These are phyloP conservation scores for Aphis gossypii DNA, from an alignment of 1,140 invertebrate species.

Conservation along the genomic window DNA sequence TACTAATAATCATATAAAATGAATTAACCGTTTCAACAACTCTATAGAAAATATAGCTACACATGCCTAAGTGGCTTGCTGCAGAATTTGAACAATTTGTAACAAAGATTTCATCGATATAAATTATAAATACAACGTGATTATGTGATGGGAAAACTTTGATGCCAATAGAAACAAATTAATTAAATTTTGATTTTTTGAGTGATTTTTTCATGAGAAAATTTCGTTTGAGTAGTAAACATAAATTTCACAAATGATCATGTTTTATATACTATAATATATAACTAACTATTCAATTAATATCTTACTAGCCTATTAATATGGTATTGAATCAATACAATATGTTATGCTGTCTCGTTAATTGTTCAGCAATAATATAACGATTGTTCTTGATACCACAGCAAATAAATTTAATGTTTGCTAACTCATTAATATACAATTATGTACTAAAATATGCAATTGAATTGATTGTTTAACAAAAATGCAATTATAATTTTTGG, in stretches of 20 bases:
- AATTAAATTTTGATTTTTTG: background rate
- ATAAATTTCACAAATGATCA: background rate
- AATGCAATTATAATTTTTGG: background rate
- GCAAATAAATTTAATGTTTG: background rate
- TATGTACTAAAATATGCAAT: constrained; percentile 2
- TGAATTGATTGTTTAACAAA: background rate
- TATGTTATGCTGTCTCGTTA: background rate
- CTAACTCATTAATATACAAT: background rate
- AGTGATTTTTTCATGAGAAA: background rate
- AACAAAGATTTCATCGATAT: background rate
- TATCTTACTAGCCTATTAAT: background rate
- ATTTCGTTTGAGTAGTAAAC: background rate
- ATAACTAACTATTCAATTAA: background rate
- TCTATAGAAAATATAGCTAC: background rate
- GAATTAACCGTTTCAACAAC: background rate
- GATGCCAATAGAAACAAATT: background rate
- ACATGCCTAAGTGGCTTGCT: background rate
- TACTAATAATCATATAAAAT: background rate
- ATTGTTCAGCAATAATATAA: background rate
- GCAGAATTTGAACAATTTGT: background rate
- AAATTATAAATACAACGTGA: background rate
- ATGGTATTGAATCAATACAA: background rate
- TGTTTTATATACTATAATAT: background rate
- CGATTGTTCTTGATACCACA: background rate
- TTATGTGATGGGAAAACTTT: background rate